Evolutionary conservation across 2,113 vertebrate species (phyloP).

Genomic region (Laticauda laticaudata): DNA sequence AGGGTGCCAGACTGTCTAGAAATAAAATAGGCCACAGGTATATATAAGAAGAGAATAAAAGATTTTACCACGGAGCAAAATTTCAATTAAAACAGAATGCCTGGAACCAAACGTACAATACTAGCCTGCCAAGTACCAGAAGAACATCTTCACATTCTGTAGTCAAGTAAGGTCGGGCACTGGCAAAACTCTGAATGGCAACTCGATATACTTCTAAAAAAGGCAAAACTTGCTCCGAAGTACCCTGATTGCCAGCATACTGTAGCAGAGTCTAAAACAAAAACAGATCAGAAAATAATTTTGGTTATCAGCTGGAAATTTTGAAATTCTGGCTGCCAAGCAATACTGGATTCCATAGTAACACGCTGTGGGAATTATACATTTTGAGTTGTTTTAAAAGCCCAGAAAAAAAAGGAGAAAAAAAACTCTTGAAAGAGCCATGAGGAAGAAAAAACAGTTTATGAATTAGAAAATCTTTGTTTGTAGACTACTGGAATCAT

Average conservation of each 20-base stretch:
- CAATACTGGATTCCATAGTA: background rate
- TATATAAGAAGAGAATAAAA: background rate
- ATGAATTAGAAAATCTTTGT: background rate
- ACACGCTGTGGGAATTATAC: background rate
- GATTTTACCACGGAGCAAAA: background rate
- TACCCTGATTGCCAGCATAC: conserved; percentile 90
- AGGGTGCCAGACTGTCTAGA: background rate
- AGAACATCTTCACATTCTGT: conserved; percentile 91
- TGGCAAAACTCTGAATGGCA: conserved; percentile 93
- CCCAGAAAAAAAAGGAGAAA: no score
- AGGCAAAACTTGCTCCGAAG: conserved; percentile 88
- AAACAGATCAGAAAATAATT: conserved; percentile 40
- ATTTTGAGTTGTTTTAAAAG: background rate
- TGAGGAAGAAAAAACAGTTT: background rate
- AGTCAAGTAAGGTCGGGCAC: conserved; percentile 90
- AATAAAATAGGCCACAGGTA: background rate
- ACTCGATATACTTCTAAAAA: conserved; percentile 95
- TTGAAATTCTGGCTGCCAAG: background rate
- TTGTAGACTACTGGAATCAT: background rate
- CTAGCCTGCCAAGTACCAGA: conserved; percentile 91
- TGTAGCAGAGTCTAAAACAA: conserved; percentile 85
- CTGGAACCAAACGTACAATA: conserved; percentile 82
- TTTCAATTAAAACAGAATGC: background rate
- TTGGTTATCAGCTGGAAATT: background rate
- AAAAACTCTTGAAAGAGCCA: background rate